Evolutionary conservation across 2,113 vertebrate species (phyloP).

Genomic region (Acrocephalus arundinaceus): DNA sequence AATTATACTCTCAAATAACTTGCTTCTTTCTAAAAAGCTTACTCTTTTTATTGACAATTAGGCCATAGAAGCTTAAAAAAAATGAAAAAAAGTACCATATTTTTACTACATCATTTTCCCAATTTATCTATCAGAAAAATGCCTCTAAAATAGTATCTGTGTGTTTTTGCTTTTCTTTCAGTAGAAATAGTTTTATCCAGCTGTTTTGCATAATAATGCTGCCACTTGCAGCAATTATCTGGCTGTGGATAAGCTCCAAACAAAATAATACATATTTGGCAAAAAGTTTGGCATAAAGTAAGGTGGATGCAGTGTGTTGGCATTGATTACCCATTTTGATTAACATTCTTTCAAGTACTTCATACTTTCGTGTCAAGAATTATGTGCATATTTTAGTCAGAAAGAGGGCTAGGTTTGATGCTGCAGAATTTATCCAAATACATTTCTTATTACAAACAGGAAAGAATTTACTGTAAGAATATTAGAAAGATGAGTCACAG

Average conservation of each 20-base stretch:
- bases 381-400: not conserved
- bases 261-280: not conserved
- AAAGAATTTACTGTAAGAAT: not conserved
- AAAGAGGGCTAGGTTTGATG: not conserved
- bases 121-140: not conserved
- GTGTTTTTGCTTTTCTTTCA: not conserved
- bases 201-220: not conserved
- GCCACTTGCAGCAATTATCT: not conserved
- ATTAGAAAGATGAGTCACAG: not conserved
- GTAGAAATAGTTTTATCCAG: not conserved
- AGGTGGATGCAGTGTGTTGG: not conserved
- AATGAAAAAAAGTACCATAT: not conserved
- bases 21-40: not conserved
- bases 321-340: constrained; percentile 9
- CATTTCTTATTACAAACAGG: not conserved
- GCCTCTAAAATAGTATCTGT: not conserved
- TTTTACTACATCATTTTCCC: not conserved
- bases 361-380: not conserved
- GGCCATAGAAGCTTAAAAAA: not conserved
- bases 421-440: not conserved
- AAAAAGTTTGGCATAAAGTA: not conserved
- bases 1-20: not conserved
- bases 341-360: not conserved
- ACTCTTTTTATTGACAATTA: not conserved
- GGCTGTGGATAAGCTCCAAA: not conserved